These are phyloP conservation scores for Cantharis rufa DNA, from an alignment of 2,888 invertebrate genomes.

Conservation along the genomic window DNA sequence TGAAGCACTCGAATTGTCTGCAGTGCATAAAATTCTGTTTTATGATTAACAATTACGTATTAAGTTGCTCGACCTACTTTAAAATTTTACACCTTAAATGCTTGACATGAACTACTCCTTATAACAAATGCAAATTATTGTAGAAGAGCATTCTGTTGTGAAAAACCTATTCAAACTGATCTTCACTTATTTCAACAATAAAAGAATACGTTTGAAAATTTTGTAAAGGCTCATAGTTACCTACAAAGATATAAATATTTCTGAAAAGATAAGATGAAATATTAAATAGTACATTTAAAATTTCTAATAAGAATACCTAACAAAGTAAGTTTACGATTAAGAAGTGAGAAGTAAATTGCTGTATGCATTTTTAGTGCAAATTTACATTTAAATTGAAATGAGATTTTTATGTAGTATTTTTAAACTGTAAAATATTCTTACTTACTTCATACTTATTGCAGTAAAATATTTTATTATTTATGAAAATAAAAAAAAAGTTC, in stretches of 20 bases:
- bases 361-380: background rate
- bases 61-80: background rate
- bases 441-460: background rate
- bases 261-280: background rate
- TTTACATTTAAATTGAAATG: background rate
- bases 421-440: background rate
- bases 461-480: background rate
- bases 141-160: background rate
- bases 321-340: background rate
- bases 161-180: background rate
- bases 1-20: background rate
- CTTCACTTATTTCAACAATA: background rate
- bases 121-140: background rate
- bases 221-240: background rate
- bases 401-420: background rate
- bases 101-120: background rate
- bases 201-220: background rate
- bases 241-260: background rate
- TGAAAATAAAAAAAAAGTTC: background rate
- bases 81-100: background rate
- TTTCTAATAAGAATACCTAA: background rate
- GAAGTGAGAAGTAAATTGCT: background rate
- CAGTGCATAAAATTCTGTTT: background rate
- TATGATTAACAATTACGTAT: background rate
- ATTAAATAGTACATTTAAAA: background rate